These are phyloP conservation scores for Papilio helenus DNA, from an alignment of 1,140 invertebrate genomes.

Conservation along the genomic window DNA sequence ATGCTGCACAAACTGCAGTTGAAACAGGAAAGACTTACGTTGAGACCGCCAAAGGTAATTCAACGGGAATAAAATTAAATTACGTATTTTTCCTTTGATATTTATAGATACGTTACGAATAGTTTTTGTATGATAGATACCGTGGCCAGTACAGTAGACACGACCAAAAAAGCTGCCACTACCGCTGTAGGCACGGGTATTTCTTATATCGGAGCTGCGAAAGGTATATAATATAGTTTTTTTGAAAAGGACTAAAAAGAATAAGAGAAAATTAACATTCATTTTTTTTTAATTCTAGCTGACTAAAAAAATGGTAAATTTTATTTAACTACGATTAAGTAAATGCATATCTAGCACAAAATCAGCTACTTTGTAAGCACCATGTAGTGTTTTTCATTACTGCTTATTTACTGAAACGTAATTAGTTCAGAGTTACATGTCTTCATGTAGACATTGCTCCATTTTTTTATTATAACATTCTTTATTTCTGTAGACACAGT, in stretches of 20 bases:
- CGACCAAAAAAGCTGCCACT: slow-evolving; percentile 54
- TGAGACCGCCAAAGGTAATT: slow-evolving; percentile 49
- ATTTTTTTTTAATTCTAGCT: too few relatives aligned
- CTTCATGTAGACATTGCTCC: too few relatives aligned
- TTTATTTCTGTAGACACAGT: slow-evolving; percentile 49
- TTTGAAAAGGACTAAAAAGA: too few relatives aligned
- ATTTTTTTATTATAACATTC: too few relatives aligned
- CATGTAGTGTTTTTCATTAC: too few relatives aligned
- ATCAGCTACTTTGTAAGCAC: neutral
- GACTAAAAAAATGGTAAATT: slow-evolving; percentile 46
- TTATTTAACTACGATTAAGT: slow-evolving; percentile 47
- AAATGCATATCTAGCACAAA: slow-evolving; percentile 30
- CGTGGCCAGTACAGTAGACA: slow-evolving; percentile 50
- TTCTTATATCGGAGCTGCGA: slow-evolving; percentile 48
- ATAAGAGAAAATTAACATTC: too few relatives aligned
- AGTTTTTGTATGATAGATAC: slow-evolving; percentile 53
- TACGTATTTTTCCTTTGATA: neutral
- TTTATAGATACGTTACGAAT: neutral
- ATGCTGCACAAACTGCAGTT: slow-evolving; percentile 50
- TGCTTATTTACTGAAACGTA: too few relatives aligned
- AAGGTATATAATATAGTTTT: slow-evolving; percentile 40
- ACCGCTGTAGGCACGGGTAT: slow-evolving; percentile 52
- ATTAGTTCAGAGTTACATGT: too few relatives aligned
- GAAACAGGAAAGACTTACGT: slow-evolving; percentile 50
- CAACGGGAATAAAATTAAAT: neutral